Evolutionary conservation across 1,140 invertebrate genomes (phyloP).

Genomic region (Drosophila trapezifrons): DNA sequence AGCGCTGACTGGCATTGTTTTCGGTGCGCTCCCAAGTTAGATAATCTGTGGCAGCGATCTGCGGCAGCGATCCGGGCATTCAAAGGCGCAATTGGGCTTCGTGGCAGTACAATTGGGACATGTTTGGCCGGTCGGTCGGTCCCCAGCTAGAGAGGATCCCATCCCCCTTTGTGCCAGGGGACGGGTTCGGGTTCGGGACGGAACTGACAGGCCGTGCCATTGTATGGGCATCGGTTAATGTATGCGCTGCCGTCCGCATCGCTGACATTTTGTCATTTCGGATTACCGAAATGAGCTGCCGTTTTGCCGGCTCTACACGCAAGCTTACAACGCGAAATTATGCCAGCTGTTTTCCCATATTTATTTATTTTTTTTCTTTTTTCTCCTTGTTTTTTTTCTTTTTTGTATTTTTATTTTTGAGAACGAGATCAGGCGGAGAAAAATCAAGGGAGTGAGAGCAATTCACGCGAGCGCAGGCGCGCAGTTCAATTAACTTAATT

Average conservation of each 20-base stretch:
- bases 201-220: constrained; percentile 25
- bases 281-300: constrained; percentile 47
- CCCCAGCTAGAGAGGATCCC: constrained; percentile 15
- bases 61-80: constrained; percentile 16
- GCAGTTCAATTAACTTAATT: constrained; percentile 84
- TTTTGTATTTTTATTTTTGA: not conserved
- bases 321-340: constrained; percentile 38
- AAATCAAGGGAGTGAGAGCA: constrained; percentile 19
- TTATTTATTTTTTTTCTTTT: not conserved
- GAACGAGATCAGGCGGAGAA: not conserved
- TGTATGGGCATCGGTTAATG: constrained; percentile 33
- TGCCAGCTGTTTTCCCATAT: constrained; percentile 19
- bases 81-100: constrained; percentile 26
- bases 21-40: constrained; percentile 19
- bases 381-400: not conserved
- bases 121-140: constrained; percentile 34
- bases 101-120: constrained; percentile 45
- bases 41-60: constrained; percentile 38
- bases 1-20: constrained; percentile 1
- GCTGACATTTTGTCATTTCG: constrained; percentile 49
- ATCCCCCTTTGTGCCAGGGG: not conserved
- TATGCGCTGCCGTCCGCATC: constrained; percentile 37
- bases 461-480: constrained; percentile 76
- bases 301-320: constrained; percentile 33
- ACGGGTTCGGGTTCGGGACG: not conserved